phyloP scores from a whole-genome alignment of 2,888 invertebrate species.

The Blastobasis adustella region DNA sequence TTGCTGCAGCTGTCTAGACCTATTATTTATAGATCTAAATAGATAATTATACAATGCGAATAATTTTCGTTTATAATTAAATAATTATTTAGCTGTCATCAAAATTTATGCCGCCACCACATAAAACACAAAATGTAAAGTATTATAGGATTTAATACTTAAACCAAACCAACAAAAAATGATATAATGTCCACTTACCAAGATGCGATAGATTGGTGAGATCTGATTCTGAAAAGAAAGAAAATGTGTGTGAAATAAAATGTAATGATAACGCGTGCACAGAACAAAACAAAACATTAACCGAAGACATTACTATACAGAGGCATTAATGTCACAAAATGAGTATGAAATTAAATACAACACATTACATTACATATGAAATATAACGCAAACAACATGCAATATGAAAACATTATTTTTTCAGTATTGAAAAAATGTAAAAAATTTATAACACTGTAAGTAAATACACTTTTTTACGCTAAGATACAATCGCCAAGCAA shows the following conservation, averaged over 20 bases:
- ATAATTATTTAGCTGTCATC: too few species aligned
- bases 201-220: conserved; percentile 77
- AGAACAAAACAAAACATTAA: conserved; percentile 17
- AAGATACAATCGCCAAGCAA: too few species aligned
- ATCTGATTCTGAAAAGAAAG: conserved; percentile 76
- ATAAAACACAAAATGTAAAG: conserved; percentile 1
- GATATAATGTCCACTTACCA: conserved; percentile 65
- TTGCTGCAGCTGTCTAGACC: too few species aligned
- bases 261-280: conserved; percentile 27
- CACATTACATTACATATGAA: too few species aligned
- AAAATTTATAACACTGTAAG: neutral
- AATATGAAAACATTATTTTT: neutral
- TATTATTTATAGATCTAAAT: too few species aligned
- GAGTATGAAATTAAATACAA: neutral
- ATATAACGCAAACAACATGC: neutral
- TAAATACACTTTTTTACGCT: neutral
- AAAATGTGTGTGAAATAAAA: conserved; percentile 40
- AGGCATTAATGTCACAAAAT: neutral
- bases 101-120: neutral
- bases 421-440: too few species aligned
- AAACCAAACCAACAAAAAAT: conserved; percentile 9
- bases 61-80: too few species aligned
- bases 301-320: neutral
- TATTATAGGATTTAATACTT: too few species aligned
- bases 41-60: too few species aligned